Evolutionary conservation across 2,797 vertebrate species (phyloP), one percentile per base, ranked within the genome.

Genomic region (Myiotriccus ornatus): DNA sequence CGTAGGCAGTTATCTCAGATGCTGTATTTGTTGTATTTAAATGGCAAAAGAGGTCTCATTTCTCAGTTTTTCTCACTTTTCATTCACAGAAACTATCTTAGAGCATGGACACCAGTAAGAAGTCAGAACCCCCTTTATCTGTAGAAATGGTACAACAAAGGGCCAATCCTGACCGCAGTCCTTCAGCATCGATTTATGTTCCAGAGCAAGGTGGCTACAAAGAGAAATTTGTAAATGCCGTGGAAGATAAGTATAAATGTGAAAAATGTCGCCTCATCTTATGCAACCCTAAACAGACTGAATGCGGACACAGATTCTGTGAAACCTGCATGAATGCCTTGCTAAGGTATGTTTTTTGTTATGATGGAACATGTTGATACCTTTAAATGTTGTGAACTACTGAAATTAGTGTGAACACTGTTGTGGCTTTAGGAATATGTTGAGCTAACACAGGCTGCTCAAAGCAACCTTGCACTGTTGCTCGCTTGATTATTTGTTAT

Each of bases 271-370:
- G 95, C 57, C 98, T 99, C 96, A 99, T 99, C 93, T 98, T 99
- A 89, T 99, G 99, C 96, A 98, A 98, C 94, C 99, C 99, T 2
- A 98, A 98, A 50, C 99, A 99, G 97, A 99, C 99, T 0, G 99
- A 99, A 96, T 99, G 99, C 64, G 99, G 99, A 25, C 99, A 99
- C 94, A 98, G 99, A 59, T 99, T 99, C 97, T 99, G 99, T 43
- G 98, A 99, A 94, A 99, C 98, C 97, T 99, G 99, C 98, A 99
- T 99, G 97, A 97, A 90, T 27, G 94, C 98, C 52, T 95, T 99
- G 97, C 98, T 99, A 94, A 98, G 99, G 99, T 99, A 81, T 43
- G 94, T 71, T 50, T 55, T 37, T 65, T 46, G 10, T 63, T 84
- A 14, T 68, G 27, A 22, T 34, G 11, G 46, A 75, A 70, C 10